These are phyloP conservation scores for Latrodectus hesperus DNA, from an alignment of 2,888 invertebrate genomes.

Conservation along the genomic window DNA sequence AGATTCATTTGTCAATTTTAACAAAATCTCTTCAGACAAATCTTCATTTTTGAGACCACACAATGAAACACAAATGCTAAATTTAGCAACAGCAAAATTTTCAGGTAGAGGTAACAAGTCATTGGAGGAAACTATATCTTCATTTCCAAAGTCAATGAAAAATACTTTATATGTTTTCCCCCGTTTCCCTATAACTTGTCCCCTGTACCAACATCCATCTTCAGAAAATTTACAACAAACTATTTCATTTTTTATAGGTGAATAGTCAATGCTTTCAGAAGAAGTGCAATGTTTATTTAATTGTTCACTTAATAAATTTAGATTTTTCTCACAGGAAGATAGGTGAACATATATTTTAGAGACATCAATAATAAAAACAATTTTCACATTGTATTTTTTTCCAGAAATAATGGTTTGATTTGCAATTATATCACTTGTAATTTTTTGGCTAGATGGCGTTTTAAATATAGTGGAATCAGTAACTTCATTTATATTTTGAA, in stretches of 20 bases:
- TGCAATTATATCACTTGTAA: slow-evolving; percentile 10
- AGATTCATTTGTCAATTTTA: slow-evolving; percentile 2
- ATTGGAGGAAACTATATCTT: slow-evolving; percentile 6
- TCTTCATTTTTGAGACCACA: slow-evolving; percentile 33
- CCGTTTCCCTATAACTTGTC: slow-evolving; percentile 15
- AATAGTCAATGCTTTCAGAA: not conserved
- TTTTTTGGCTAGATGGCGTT: not conserved
- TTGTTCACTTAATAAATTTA: not conserved
- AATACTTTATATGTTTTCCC: slow-evolving; percentile 17
- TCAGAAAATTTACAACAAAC: slow-evolving; percentile 44
- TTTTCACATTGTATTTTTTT: slow-evolving; percentile 31
- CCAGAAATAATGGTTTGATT: not conserved
- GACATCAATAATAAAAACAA: slow-evolving; percentile 11
- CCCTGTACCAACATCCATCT: slow-evolving; percentile 55
- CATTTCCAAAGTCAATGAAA: slow-evolving; percentile 60
- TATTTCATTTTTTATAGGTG: slow-evolving; percentile 37
- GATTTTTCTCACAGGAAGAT: not conserved
- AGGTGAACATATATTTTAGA: slow-evolving; percentile 44
- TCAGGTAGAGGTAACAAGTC: slow-evolving; percentile 31
- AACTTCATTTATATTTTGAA: not conserved
- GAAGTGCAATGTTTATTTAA: slow-evolving; percentile 33
- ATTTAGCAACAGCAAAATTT: slow-evolving; percentile 13
- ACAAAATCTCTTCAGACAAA: not conserved
- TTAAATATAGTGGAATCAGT: not conserved
- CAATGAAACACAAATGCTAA: slow-evolving; percentile 39